Base-by-base conservation (phyloP, 1,140 invertebrate species). In the Pentalonia nigronervosa region DNA sequence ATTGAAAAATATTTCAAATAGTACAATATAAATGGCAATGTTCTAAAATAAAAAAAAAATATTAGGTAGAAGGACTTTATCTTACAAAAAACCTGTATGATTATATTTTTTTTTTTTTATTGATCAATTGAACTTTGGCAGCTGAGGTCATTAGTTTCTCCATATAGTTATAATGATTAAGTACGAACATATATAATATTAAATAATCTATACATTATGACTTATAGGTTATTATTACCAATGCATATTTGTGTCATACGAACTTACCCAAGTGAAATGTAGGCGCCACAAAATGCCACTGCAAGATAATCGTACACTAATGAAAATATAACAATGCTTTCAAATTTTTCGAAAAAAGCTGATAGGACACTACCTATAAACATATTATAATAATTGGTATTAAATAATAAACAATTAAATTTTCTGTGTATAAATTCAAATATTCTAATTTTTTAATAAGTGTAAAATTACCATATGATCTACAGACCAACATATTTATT, bases 261-360 rank as follows among this genome's bases (percentile, higher is more conserved):
- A 76, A 89, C 76, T 89, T 94, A 95, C 95, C 95, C 96, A 1
- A 97, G 94, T 94, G 97, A 96, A 25, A 97, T 94, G 94, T 96
- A 97, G 92, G 96, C 95, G 0, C 97, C 97, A 56, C 96, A 96
- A 94, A 96, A 96, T 95, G 96, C 96, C 11, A 96, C 96, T 1
- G 96, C 96, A 14, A 97, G 94, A 90, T 97, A 95, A 67, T 97
- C 97, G 91, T 97, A 95, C 1, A 97, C 96, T 7, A 97, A 96
- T 36, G 96, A 97, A 25, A 96, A 95, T 36, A 96, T 95, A 0
- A 96, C 97, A 89, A 95, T 96, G 47, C 96, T 96, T 93, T 96
- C 96, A 94, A 96, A 96, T 93, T 95, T 97, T 95, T 97, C 96
- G 94, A 97, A 97, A 41, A 96, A 95, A 9, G 96, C 95, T 14